Base-by-base conservation (phyloP, 2,113 vertebrate genomes). In the Prinia subflava region DNA sequence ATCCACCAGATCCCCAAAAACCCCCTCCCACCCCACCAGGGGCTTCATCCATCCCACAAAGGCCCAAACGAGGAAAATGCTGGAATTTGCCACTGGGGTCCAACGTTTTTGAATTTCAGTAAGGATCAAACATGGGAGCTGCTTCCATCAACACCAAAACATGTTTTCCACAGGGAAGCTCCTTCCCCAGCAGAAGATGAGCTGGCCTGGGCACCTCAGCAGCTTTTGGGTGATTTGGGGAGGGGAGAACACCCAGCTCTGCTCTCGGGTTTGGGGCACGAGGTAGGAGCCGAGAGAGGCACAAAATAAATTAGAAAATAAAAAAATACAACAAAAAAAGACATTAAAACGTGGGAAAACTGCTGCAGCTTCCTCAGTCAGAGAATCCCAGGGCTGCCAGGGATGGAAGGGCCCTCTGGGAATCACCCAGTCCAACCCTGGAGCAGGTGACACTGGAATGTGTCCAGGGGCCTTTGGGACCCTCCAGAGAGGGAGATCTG, bases 251-350 rank as follows among this genome's bases (percentile, higher is more conserved):
- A 27, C 3, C 33, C 31, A 35, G 82, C 49, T 68, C 33, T 0
- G 6, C n/a, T 78, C 37, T 6, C 0, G 6, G 22, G 42, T 68
- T 63, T 42, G 65, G 67, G 64, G 53, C 28, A 15, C 3, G 4
- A 65, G 42, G 53, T 27, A 1, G 2, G 8, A 22, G 2, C 1
- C 3, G 9, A 15, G 49, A 1, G 8, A 68, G 47, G 55, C 17
- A 17, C 2, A 10, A 62, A 77, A 41, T 6, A 7, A 44, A 44
- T 25, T 31, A 4, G 23, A 37, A 49, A 49, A 22, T 15, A 10
- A 20, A 25, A 33, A 33, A 35, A 41, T 13, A 11, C 9, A 24
- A 52, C 55, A 15, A 62, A 63, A 4, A 6, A 30, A 3, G 7
- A 8, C 42, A 71, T 52, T 41, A 1, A 11, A 50, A 55, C 0